Base-by-base conservation (phyloP, 2,888 invertebrate species). In the Adela reaumurella region DNA sequence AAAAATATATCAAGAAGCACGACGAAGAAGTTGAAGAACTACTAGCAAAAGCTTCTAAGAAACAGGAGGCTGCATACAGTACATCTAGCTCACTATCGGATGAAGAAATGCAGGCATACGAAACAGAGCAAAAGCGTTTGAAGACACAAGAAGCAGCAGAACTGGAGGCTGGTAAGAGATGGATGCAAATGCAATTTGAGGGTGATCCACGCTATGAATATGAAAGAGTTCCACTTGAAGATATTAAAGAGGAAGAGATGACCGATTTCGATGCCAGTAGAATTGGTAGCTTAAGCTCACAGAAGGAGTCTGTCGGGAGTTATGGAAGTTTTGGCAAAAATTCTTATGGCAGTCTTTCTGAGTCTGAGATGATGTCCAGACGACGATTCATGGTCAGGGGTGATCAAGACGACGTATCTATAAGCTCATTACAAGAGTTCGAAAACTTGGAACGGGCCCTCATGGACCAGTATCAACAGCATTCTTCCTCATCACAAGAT, bases 401-500 rank as follows among this genome's bases (percentile, higher is more conserved):
- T n/a, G 94, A 96, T 57, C 90, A 92, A 62, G 96, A 97, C 63
- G 94, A 95, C 63, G 83, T 94, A 43, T 96, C 96, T 0, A 88
- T 96, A 68, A 93, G 90, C 55, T 96, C 96, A 5, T 81, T 97
- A 51, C 94, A 94, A 69, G 97, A 97, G 65, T 97, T 97, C 76
- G 97, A 97, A 74, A 89, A 89, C 54, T 74, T 97, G 14, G 97
- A 97, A 69, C 86, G 86, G 57, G 90, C 92, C 1, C 85, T 96
- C 60, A 81, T 91, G 63, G 93, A 93, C 64, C 90, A 89, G 64
- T 86, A 85, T 58, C 85, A 84, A 59, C 83, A 83, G 57, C 81
- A 84, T 58, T 87, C 87, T 46, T 87, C 87, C 48, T 89, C 92
- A 10, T 94, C 94, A 2, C 91, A 93, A 61, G 94, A 94, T 65